Evolutionary conservation across 2,113 vertebrate genomes (phyloP), one percentile per base, ranked within the genome.

Genomic region (Gopherus flavomarginatus): DNA sequence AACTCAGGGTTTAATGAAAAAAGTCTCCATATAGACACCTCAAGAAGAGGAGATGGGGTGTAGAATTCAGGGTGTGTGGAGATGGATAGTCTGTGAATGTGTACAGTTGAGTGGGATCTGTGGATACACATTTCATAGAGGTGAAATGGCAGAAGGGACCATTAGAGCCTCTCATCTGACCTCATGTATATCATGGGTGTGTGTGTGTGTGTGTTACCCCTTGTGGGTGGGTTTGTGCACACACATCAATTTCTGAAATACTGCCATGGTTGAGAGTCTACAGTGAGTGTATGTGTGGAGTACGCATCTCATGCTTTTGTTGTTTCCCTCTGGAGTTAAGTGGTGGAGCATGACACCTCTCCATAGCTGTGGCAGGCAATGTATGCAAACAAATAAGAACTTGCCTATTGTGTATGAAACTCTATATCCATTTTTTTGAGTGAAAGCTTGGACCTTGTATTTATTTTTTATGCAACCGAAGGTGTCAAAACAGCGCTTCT

Each of bases 391-490:
- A 31, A 31, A 31, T 62, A 65, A 31, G 31, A 17, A 14, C 6
- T 35, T 65, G 22, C 10, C 21, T 75, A 22, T 19, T 38, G 21
- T 75, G 38, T 11, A 11, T 42, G 81, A 94, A 93, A 17, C 57
- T 81, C 93, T 52, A 59, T 52, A 59, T 4, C 29, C 21, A 11
- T 62, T 96, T 95, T 95, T 65, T 82, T 93, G 85, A 86, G 78
- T 49, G 87, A 81, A 94, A 85, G 24, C 14, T 90, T 94, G 5
- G 14, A 6, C 27, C 14, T 75, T 65, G 75, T 81, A 75, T 6
- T 27, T 29, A 17, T 2, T 1, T 1, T 27, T 21, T 19, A 21
- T 5, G 12, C 62, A 89, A 69, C 54, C 4, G 56, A 78, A 21
- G 22, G 38, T 81, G 16, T 2, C 49, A 72, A 56, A 75, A 78